Conservation (phyloP, 2,888 invertebrate genomes). For the Cryptocheilus praepositus region DNA sequence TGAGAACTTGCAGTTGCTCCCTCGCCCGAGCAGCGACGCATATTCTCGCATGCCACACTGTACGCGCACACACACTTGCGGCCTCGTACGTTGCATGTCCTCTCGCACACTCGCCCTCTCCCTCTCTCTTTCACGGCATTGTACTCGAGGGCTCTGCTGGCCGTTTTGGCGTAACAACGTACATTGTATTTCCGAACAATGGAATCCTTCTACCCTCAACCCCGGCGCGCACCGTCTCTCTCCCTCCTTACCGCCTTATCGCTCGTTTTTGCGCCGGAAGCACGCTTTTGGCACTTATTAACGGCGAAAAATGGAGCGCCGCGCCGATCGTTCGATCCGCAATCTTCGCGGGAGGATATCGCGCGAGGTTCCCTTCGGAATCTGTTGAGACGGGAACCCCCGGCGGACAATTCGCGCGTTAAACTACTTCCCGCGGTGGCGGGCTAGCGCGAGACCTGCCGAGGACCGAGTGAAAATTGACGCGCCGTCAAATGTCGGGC, state of each 20-base stretch:
- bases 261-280: constrained; percentile 48
- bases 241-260: constrained; percentile 37
- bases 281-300: constrained; percentile 47
- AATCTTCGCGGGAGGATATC: constrained; percentile 11
- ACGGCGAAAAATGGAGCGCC: constrained; percentile 36
- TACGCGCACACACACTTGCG: neutral
- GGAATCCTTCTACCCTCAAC: constrained; percentile 40
- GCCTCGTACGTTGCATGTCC: constrained; percentile 9
- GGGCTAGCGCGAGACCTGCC: too few species aligned
- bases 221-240: neutral
- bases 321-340: constrained; percentile 21
- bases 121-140: constrained; percentile 46
- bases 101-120: constrained; percentile 38
- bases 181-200: constrained; percentile 65
- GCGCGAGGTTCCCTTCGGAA: too few species aligned
- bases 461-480: too few species aligned
- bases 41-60: neutral
- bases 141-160: constrained; percentile 53
- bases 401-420: too few species aligned
- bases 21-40: neutral
- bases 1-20: too few species aligned
- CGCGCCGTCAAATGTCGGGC: too few species aligned
- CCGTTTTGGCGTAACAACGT: constrained; percentile 61
- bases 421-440: too few species aligned
- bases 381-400: too few species aligned